phyloP scores from a whole-genome alignment of 2,888 invertebrate species.

The Cheilosia scutellata region DNA sequence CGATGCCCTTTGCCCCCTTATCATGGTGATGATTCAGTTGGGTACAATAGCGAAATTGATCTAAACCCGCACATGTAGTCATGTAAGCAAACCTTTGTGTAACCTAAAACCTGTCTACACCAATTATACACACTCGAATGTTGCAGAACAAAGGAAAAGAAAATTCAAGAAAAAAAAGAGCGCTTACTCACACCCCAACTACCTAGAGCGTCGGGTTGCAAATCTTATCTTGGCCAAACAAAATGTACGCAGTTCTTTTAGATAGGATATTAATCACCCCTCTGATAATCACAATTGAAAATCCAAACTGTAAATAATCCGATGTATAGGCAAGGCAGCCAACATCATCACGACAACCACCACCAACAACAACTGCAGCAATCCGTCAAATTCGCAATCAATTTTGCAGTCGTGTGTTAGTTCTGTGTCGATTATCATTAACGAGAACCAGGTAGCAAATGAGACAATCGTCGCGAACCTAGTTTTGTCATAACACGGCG shows the following conservation, averaged over 20 bases:
- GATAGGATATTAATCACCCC: background rate
- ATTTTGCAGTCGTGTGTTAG: background rate
- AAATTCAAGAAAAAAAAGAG: background rate
- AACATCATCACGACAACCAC: too few relatives aligned
- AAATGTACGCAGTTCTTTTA: conserved; percentile 3
- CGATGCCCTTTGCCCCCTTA: too few relatives aligned
- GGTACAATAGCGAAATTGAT: background rate
- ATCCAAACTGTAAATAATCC: background rate
- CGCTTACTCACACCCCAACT: conserved; percentile 2
- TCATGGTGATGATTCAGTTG: background rate
- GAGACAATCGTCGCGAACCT: conserved; percentile 31
- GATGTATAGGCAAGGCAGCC: too few relatives aligned
- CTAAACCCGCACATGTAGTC: background rate
- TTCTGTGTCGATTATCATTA: conserved; percentile 19
- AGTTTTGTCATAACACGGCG: conserved; percentile 31
- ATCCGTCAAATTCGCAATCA: conserved; percentile 2
- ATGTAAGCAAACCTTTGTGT: background rate
- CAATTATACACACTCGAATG: background rate
- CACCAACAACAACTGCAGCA: background rate
- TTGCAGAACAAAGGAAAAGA: background rate
- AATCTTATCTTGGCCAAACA: background rate
- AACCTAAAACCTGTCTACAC: background rate
- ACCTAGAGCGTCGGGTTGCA: background rate
- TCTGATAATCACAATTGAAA: background rate
- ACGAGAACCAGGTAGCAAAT: conserved; percentile 11